A percentile compares a stretch with the other conserved stretches of the same genome.
Conservation (phyloP, 1,140 invertebrate species). For the Maniola jurtina region DNA sequence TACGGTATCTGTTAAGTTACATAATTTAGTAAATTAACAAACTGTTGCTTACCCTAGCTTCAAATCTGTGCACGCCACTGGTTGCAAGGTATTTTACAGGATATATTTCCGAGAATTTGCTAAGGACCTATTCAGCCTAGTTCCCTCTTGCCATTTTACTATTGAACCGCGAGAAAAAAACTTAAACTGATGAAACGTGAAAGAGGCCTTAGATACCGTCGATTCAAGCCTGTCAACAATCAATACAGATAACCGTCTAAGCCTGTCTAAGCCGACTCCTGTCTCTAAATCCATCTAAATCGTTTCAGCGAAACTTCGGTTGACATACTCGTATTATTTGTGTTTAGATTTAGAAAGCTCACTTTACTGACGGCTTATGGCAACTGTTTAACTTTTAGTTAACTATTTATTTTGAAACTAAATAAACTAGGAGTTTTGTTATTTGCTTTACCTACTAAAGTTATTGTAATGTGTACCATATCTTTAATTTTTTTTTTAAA, state of each 20-base stretch:
- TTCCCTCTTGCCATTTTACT: too few species aligned
- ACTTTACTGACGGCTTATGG: not conserved
- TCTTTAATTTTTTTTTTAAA: too few species aligned
- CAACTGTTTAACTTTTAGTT: not conserved
- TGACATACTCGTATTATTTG: not conserved
- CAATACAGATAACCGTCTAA: not conserved
- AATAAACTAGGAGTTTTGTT: not conserved
- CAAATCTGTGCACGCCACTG: too few species aligned
- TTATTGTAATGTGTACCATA: too few species aligned
- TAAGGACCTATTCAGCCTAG: too few species aligned
- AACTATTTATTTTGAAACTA: not conserved
- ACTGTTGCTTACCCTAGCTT: too few species aligned
- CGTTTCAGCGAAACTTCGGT: not conserved
- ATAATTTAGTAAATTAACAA: too few species aligned
- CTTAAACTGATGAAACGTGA: not conserved
- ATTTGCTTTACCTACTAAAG: too few species aligned
- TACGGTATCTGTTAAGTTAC: too few species aligned
- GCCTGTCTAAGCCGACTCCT: not conserved
- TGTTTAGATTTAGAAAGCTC: constrained; percentile 3
- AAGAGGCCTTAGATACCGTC: not conserved
- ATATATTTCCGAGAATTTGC: too few species aligned
- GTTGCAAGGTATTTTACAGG: too few species aligned
- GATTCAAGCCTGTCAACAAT: constrained; percentile 2
- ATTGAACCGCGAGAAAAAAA: too few species aligned
- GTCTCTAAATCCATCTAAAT: constrained; percentile 3